Conservation (phyloP, 1,140 invertebrate genomes). For the Heterodera schachtii region DNA sequence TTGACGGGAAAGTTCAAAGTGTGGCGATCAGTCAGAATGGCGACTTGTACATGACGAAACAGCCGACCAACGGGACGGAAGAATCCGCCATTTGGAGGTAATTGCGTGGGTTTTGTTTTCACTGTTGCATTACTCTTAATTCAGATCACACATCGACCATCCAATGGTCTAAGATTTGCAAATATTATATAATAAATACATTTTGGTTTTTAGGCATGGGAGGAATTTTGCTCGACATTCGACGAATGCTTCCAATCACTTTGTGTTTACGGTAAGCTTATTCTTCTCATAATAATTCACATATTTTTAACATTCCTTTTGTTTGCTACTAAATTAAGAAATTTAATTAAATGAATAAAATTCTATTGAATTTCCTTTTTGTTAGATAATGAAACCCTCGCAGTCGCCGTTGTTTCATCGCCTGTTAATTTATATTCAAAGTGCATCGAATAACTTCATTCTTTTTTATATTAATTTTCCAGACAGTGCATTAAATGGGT, state of each 20-base stretch:
- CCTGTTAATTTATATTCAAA: constrained; percentile 65
- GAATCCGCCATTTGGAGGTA: constrained; percentile 59
- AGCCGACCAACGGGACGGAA: constrained; percentile 33
- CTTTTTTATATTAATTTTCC: constrained; percentile 28
- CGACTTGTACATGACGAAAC: constrained; percentile 58
- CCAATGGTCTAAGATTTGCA: constrained; percentile 33
- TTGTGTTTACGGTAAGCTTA: constrained; percentile 39
- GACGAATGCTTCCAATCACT: constrained; percentile 59
- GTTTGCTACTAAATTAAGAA: not conserved
- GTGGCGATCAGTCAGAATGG: constrained; percentile 52
- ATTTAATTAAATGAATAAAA: not conserved
- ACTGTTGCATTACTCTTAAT: not conserved
- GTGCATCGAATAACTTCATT: constrained; percentile 38
- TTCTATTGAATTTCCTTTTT: not conserved
- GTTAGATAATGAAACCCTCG: constrained; percentile 45
- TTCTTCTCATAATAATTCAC: too few relatives aligned
- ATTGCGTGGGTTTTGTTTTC: not conserved
- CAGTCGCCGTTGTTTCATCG: constrained; percentile 47
- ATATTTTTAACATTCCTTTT: too few relatives aligned
- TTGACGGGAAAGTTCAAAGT: constrained; percentile 59
- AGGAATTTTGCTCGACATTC: constrained; percentile 50
- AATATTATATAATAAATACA: too few relatives aligned
- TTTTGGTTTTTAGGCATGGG: constrained; percentile 45
- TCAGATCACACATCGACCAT: constrained; percentile 48
- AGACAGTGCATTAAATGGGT: constrained; percentile 57